These are phyloP conservation scores for Charina bottae DNA, from an alignment of 2,113 vertebrate genomes.

Conservation along the genomic window DNA sequence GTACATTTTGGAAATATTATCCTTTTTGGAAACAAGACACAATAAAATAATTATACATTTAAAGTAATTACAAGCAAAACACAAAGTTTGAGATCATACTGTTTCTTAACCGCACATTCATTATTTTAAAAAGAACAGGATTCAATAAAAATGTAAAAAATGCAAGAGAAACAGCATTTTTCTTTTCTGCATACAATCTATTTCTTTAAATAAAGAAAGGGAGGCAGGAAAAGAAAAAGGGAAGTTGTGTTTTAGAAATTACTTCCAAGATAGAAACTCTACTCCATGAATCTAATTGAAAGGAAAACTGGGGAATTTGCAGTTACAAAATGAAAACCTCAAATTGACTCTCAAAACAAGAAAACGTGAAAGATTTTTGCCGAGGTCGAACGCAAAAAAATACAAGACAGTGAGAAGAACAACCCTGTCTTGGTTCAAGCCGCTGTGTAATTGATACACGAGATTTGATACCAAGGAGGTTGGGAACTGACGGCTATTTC, in stretches of 20 bases:
- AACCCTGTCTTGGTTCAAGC: not conserved
- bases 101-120: not conserved
- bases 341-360: not conserved
- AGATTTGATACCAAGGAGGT: not conserved
- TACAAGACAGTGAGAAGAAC: not conserved
- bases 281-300: not conserved
- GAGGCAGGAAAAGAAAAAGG: not conserved
- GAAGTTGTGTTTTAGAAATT: not conserved
- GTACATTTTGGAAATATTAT: not conserved
- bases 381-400: not conserved
- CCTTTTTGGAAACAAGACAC: not conserved
- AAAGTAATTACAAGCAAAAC: not conserved
- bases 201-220: not conserved
- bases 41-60: slow-evolving; percentile 20
- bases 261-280: not conserved
- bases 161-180: not conserved
- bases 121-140: not conserved
- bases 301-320: not conserved
- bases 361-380: slow-evolving; percentile 22
- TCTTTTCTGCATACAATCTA: too few relatives aligned
- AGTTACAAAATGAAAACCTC: not conserved
- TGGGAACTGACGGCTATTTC: not conserved
- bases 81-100: not conserved
- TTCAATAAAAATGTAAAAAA: not conserved
- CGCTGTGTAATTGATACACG: not conserved